Evolutionary conservation across 2,113 vertebrate species (phyloP).

Genomic region (Thamnophis sirtalis): DNA sequence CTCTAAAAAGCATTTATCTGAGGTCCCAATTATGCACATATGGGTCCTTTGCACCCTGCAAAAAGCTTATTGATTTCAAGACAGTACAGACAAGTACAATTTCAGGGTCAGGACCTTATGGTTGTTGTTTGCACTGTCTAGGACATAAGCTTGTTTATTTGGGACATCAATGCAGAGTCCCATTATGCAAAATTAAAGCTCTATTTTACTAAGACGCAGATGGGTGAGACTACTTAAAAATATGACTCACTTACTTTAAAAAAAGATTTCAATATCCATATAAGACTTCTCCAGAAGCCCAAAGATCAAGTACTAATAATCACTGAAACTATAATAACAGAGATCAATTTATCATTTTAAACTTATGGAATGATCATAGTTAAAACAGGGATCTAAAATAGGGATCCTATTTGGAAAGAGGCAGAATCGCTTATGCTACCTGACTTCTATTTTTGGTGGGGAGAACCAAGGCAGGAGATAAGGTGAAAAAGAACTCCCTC

Average conservation of each 20-base stretch:
- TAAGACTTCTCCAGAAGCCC: neutral
- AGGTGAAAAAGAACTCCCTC: neutral
- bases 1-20: neutral
- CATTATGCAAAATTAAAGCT: neutral
- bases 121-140: neutral
- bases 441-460: neutral
- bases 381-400: neutral
- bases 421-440: neutral
- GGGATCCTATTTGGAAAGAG: neutral
- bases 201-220: neutral
- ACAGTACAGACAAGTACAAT: neutral
- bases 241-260: neutral
- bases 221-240: neutral
- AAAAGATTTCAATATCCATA: neutral
- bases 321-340: neutral
- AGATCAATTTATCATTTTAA: neutral
- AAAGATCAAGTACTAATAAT: neutral
- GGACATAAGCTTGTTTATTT: neutral
- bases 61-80: neutral
- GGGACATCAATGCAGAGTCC: neutral
- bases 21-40: neutral
- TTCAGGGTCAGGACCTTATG: conserved; percentile 1
- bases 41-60: neutral
- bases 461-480: neutral
- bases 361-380: neutral